These are phyloP conservation scores for Allophyes oxyacanthae DNA, from an alignment of 2,888 invertebrate species.

Conservation along the genomic window DNA sequence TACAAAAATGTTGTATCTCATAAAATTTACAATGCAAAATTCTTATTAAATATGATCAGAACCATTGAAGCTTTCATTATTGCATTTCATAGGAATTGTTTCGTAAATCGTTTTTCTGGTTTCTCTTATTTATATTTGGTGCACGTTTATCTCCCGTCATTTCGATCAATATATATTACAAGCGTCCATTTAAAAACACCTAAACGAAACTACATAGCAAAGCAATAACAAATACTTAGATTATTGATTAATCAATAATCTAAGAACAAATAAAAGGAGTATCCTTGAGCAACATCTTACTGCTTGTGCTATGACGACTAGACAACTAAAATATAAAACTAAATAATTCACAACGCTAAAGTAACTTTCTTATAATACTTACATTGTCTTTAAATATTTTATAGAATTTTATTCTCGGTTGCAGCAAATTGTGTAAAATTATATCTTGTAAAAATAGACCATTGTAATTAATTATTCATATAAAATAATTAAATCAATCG, in stretches of 20 bases:
- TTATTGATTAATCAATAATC: no score
- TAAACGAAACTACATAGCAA: constrained; percentile 67
- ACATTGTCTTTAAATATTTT: constrained; percentile 30
- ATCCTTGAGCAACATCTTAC: constrained; percentile 75
- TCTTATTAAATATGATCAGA: constrained; percentile 55
- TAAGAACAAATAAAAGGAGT: constrained; percentile 62
- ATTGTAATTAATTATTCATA: constrained; percentile 43
- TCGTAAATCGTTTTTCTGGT: constrained; percentile 46
- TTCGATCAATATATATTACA: constrained; percentile 59
- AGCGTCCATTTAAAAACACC: constrained; percentile 64
- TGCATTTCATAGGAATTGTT: constrained; percentile 68
- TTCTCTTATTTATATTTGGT: constrained; percentile 62
- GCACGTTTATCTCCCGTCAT: constrained; percentile 63
- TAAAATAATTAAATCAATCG: constrained; percentile 44
- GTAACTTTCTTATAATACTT: constrained; percentile 51
- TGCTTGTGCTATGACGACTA: constrained; percentile 71
- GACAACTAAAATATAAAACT: constrained; percentile 62
- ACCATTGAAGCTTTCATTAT: constrained; percentile 64
- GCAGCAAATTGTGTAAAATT: constrained; percentile 30
- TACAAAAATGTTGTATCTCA: constrained; percentile 58
- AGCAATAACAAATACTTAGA: constrained; percentile 63
- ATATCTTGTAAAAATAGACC: constrained; percentile 16
- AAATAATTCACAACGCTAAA: constrained; percentile 55
- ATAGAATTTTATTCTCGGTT: constrained; percentile 24
- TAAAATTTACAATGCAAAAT: constrained; percentile 54